phyloP scores from a whole-genome alignment of 2,888 invertebrate species.

The Caenorhabditis auriculariae region DNA sequence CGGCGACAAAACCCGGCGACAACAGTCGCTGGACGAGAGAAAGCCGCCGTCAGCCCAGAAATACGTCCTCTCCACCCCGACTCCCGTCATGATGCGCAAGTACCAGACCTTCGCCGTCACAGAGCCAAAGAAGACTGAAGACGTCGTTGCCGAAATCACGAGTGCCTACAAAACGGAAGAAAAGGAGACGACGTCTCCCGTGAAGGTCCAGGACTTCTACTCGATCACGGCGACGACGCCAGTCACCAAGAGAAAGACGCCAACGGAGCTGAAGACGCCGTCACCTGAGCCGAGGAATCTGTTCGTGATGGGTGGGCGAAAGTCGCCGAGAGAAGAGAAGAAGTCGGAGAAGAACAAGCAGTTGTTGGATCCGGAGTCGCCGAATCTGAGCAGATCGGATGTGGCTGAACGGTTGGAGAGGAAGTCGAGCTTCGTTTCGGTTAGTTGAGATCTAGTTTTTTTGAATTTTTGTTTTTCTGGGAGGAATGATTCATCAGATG shows the following conservation, averaged over 20 bases:
- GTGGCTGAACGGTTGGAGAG: conserved; percentile 18
- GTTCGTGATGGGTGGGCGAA: conserved; percentile 25
- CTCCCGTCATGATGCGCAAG: conserved; percentile 29
- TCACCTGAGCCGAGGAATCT: conserved; percentile 22
- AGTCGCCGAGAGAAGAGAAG: conserved; percentile 18
- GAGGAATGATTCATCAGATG: too few relatives aligned
- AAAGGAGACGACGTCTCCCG: conserved; percentile 13
- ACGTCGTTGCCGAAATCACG: not conserved
- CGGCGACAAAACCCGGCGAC: not conserved
- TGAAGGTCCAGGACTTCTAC: conserved; percentile 19
- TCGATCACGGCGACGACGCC: conserved; percentile 32
- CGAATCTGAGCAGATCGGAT: conserved; percentile 22
- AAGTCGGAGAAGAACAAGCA: too few relatives aligned
- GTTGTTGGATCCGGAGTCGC: conserved; percentile 7
- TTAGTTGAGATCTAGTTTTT: too few relatives aligned
- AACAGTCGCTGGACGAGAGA: conserved; percentile 26
- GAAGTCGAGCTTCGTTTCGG: conserved; percentile 13
- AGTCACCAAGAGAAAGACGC: conserved; percentile 8
- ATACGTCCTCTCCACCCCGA: conserved; percentile 28
- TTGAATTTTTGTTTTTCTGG: too few relatives aligned
- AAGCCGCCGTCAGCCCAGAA: conserved; percentile 25
- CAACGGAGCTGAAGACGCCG: conserved; percentile 1
- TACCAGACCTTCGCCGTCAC: conserved; percentile 31
- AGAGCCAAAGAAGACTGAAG: not conserved
- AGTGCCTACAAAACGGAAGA: conserved; percentile 6